A percentile compares a stretch with the other conserved stretches of the same genome.
phyloP scores from a whole-genome alignment of 2,888 invertebrate species.

The Apamea epomidion region DNA sequence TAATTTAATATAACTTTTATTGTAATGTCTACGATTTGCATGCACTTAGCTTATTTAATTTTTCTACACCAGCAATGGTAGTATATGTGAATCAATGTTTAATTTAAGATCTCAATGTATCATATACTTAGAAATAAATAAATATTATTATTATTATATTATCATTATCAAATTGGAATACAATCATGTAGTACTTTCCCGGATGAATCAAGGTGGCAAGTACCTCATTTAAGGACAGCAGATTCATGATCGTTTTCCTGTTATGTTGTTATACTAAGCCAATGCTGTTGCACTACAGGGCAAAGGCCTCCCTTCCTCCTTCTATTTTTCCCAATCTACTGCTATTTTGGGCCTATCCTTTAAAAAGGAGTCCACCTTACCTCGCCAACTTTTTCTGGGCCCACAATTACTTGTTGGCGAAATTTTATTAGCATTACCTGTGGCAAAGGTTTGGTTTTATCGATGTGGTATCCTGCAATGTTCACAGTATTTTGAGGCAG shows the following conservation, averaged over 20 bases:
- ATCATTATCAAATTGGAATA: not conserved
- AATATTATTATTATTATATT: no score
- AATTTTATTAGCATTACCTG: conserved; percentile 67
- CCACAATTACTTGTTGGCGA: not conserved
- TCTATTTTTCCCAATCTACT: not conserved
- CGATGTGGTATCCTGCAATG: conserved; percentile 81
- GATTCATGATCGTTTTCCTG: not conserved
- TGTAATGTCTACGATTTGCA: no score
- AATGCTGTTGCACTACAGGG: not conserved
- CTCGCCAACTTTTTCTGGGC: not conserved
- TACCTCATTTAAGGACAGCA: not conserved
- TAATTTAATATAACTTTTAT: no score
- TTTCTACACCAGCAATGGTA: no score
- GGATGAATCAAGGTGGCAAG: not conserved
- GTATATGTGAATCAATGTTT: no score
- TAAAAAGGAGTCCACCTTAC: not conserved
- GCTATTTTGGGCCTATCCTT: not conserved
- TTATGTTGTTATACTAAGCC: not conserved
- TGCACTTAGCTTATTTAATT: no score
- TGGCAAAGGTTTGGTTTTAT: conserved; percentile 75
- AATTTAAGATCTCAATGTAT: no score
- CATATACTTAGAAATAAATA: no score
- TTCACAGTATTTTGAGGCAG: conserved; percentile 79
- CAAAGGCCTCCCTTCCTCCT: no score
- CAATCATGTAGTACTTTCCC: not conserved